A percentile compares a stretch with the other conserved stretches of the same genome.
phyloP scores from a whole-genome alignment of 2,888 invertebrate species.

The Drosophila planitibia region DNA sequence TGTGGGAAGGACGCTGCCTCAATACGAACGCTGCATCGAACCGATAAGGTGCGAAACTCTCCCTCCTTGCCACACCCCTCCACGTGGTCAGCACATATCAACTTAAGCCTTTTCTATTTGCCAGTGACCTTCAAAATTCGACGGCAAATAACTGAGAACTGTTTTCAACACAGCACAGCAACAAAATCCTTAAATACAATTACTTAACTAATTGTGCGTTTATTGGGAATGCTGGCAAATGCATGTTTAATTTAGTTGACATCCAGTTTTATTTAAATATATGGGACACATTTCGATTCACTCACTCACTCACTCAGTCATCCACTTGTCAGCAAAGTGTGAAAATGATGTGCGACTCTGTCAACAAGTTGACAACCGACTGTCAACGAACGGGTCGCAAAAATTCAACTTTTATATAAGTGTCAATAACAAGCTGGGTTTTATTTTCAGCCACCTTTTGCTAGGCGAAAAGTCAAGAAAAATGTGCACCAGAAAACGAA shows the following conservation, averaged over 20 bases:
- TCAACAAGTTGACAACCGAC: background rate
- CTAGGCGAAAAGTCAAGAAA: background rate
- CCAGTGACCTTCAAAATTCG: constrained; percentile 7
- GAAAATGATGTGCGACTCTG: constrained; percentile 2
- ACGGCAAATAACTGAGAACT: background rate
- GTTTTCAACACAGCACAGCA: background rate
- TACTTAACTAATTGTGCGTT: background rate
- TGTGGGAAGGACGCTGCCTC: background rate
- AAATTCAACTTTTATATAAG: constrained; percentile 5
- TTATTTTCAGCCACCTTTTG: background rate
- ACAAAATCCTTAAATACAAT: background rate
- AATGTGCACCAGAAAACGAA: background rate
- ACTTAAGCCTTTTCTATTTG: constrained; percentile 29
- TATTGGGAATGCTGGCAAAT: background rate
- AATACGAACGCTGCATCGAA: background rate
- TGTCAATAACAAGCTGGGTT: constrained; percentile 4
- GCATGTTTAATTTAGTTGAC: background rate
- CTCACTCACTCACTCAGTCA: background rate
- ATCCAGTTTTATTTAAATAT: background rate
- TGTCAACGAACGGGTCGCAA: background rate
- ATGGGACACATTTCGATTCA: background rate
- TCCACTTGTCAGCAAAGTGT: constrained; percentile 3
- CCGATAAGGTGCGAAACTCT: constrained; percentile 4
- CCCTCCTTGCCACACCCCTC: background rate
- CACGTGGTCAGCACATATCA: background rate